Percentiles rank a stretch among this genome's conserved stretches.
Conservation (phyloP, 2,888 invertebrate genomes). For the Drosophila hamatofila region DNA sequence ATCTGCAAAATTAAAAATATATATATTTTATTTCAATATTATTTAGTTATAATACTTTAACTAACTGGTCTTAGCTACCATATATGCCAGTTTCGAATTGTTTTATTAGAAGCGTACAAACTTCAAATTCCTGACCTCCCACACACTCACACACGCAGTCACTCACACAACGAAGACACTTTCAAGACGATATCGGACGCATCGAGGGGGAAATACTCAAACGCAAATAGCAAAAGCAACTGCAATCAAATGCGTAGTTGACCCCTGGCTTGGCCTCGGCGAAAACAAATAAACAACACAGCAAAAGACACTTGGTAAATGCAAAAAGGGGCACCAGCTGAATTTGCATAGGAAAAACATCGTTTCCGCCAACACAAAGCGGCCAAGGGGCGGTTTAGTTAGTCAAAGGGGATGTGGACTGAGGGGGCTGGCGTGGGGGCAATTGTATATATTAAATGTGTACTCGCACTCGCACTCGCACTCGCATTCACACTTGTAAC, state of each 20-base stretch:
- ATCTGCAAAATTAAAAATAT: too few relatives aligned
- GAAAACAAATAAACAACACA: conserved; percentile 61
- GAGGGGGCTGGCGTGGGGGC: conserved; percentile 2
- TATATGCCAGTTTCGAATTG: neutral
- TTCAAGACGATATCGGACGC: conserved; percentile 11
- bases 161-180: too few relatives aligned
- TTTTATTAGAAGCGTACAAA: conserved; percentile 44
- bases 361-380: conserved; percentile 71
- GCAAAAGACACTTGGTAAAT: conserved; percentile 63
- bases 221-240: conserved; percentile 42
- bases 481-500: conserved; percentile 24
- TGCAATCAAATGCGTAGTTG: conserved; percentile 69
- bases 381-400: conserved; percentile 40
- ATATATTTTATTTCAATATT: neutral
- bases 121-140: conserved; percentile 61
- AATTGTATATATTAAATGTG: conserved; percentile 47
- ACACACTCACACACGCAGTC: conserved; percentile 52
- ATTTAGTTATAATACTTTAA: neutral
- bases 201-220: conserved; percentile 36
- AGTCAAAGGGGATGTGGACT: conserved; percentile 3
- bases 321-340: conserved; percentile 48
- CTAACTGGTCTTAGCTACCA: too few relatives aligned
- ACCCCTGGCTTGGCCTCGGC: conserved; percentile 62
- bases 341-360: conserved; percentile 68
- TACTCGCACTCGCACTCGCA: conserved; percentile 29